Evolutionary conservation across 2,113 vertebrate species (phyloP).

Genomic region (Phalacrocorax brasilianus): DNA sequence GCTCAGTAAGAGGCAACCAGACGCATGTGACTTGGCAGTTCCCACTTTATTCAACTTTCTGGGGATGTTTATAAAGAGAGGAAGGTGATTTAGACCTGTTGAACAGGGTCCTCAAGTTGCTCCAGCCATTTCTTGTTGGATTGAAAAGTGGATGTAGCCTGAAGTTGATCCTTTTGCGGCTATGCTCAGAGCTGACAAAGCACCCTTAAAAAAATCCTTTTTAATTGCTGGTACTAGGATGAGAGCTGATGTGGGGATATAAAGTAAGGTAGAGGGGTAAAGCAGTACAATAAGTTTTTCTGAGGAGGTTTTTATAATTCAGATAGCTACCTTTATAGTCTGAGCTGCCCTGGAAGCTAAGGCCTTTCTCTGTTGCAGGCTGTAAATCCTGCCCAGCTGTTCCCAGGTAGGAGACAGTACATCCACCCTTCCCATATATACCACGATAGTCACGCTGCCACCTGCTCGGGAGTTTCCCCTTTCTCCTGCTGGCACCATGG

Average conservation of each 20-base stretch:
- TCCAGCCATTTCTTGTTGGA: background rate
- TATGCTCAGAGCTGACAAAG: background rate
- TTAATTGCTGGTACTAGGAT: background rate
- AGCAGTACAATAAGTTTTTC: background rate
- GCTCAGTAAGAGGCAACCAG: background rate
- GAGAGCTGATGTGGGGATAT: background rate
- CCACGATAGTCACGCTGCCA: fast-evolving
- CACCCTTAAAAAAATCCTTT: background rate
- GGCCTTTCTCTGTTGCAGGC: background rate
- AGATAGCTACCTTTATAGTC: background rate
- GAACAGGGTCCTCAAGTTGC: background rate
- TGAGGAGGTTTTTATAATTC: background rate
- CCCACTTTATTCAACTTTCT: background rate
- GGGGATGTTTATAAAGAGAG: background rate
- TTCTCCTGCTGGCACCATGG: background rate
- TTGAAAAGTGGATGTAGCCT: background rate
- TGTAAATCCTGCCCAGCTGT: background rate
- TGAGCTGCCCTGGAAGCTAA: background rate
- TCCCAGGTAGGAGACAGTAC: background rate
- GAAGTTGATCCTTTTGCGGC: background rate
- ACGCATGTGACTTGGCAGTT: background rate
- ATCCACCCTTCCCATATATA: background rate
- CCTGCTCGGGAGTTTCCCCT: background rate
- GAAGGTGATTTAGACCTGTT: background rate
- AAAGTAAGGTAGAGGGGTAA: background rate